Percentiles rank a stretch among this genome's conserved stretches.
Conservation (phyloP, 35 echinoderm and acorn worm genomes). For the Apostichopus californicus region DNA sequence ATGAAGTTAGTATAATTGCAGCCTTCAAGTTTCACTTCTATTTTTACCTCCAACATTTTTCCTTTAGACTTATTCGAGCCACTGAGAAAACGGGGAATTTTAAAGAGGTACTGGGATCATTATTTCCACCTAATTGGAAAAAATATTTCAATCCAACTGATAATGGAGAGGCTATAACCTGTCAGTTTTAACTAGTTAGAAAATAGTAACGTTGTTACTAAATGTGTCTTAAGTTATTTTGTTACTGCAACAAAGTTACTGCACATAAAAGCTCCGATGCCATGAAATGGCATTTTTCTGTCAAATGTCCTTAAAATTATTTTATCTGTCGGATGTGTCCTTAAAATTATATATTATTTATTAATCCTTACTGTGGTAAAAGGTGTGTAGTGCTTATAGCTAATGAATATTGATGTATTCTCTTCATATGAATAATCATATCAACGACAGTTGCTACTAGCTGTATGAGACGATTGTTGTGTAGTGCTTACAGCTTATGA, state of each 20-base stretch:
- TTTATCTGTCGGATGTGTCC: too few relatives aligned
- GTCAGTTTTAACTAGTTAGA: not conserved
- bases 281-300: not conserved
- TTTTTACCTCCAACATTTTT: not conserved
- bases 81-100: not conserved
- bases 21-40: not conserved
- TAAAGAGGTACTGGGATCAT: constrained; percentile 13
- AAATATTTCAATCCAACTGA: not conserved
- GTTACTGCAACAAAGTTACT: not conserved
- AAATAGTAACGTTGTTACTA: not conserved
- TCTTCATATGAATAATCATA: not conserved
- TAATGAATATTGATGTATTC: not conserved
- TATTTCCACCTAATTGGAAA: not conserved
- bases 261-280: not conserved
- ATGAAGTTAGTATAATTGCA: not conserved
- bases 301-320: too few relatives aligned
- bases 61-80: constrained; percentile 19
- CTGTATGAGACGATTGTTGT: not conserved
- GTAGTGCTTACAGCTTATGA: not conserved
- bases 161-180: not conserved
- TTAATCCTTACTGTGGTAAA: too few relatives aligned
- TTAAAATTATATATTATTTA: too few relatives aligned
- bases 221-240: not conserved
- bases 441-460: not conserved
- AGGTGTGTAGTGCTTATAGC: not conserved